These are phyloP conservation scores for Pantherophis vulpinus DNA, from an alignment of 2,797 vertebrate species.

Conservation along the genomic window DNA sequence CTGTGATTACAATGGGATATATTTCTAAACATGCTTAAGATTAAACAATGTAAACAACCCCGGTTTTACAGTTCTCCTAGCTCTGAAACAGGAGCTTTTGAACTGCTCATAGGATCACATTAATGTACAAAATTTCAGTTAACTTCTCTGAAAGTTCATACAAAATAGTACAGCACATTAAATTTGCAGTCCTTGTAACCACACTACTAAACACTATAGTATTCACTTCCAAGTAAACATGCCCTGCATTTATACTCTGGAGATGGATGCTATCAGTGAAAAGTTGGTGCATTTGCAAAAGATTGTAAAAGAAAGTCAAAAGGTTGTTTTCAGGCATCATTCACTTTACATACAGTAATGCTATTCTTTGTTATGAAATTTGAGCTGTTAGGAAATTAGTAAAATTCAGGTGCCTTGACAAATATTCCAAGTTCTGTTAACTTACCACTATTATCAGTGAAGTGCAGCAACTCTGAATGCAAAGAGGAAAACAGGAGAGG, in stretches of 20 bases:
- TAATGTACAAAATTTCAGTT: background rate
- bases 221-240: background rate
- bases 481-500: background rate
- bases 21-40: background rate
- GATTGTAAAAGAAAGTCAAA: background rate
- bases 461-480: slow-evolving; percentile 3
- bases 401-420: too few species aligned
- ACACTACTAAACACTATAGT: background rate
- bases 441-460: slow-evolving; percentile 55
- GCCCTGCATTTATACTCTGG: background rate
- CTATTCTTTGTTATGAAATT: fast-evolving
- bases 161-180: background rate
- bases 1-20: background rate
- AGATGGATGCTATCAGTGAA: background rate
- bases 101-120: background rate
- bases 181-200: background rate
- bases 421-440: background rate
- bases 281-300: background rate
- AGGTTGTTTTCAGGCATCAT: too few species aligned
- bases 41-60: background rate
- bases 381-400: background rate
- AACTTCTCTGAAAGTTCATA: background rate
- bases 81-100: background rate
- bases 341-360: background rate
- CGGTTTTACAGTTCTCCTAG: background rate